phyloP scores from a whole-genome alignment of 2,113 vertebrate genomes.

The Isichthys henryi region DNA sequence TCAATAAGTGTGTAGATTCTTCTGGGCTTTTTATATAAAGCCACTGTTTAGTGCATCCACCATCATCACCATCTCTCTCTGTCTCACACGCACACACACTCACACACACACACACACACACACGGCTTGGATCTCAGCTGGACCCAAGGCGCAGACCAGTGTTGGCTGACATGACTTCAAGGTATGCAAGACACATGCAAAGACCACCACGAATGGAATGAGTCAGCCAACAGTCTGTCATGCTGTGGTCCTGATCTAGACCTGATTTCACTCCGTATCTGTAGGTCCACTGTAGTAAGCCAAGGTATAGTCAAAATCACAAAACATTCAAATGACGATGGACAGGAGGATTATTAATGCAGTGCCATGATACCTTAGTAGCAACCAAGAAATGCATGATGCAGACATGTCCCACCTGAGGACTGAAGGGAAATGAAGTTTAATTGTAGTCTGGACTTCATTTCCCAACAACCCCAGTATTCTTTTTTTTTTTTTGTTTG shows the following conservation, averaged over 20 bases:
- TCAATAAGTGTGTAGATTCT: slow-evolving; percentile 44
- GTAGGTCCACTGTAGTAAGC: not conserved
- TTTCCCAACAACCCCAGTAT: not conserved
- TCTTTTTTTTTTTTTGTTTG: not conserved
- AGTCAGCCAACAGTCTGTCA: not conserved
- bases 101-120: slow-evolving; percentile 7
- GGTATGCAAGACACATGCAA: not conserved
- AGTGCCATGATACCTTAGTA: not conserved
- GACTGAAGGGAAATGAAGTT: not conserved
- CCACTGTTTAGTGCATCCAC: not conserved
- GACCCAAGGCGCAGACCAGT: not conserved
- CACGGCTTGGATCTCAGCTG: not conserved
- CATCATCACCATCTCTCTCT: not conserved
- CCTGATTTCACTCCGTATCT: not conserved
- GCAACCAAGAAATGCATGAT: not conserved
- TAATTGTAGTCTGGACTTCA: not conserved
- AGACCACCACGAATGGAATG: not conserved
- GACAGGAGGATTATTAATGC: not conserved
- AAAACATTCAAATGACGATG: not conserved
- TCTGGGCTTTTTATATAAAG: slow-evolving; percentile 36
- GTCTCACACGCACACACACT: not conserved
- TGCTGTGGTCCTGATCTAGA: not conserved
- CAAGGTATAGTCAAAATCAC: not conserved
- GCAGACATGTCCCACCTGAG: not conserved
- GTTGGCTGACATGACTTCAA: not conserved